Base-by-base conservation (phyloP, 2,113 vertebrate genomes). In the Hassar affinis region DNA sequence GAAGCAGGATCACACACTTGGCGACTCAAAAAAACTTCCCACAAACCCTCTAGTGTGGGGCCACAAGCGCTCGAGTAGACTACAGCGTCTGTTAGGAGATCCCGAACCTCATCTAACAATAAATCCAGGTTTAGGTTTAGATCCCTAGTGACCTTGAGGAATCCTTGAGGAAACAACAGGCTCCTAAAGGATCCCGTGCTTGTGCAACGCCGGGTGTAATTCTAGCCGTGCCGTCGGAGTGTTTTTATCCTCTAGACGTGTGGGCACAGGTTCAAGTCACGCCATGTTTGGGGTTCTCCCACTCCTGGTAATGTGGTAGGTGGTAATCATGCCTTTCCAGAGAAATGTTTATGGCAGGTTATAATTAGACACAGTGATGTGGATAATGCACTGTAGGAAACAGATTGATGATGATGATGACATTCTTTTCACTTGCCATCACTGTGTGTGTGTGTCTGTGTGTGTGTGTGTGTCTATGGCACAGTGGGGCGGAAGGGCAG, bases 391-490 rank as follows among this genome's bases (percentile, higher is more conserved):
- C 25, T 80, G 62, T 11, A 38, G 9, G n/a, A n/a, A n/a, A n/a
- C n/a, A n/a, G n/a, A n/a, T n/a, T n/a, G n/a, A n/a, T n/a, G n/a
- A n/a, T n/a, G n/a, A n/a, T n/a, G n/a, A n/a, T n/a, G n/a, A 30
- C 81, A 82, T 79, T 84, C 69, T 78, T 66, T 78, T 52, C 27
- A 64, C 35, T 77, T 54, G 61, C n/a, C n/a, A n/a, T n/a, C n/a
- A n/a, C n/a, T 66, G 59, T 68, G 64, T 49, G n/a, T 61, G 10
- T 61, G 59, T 61, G 59, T 62, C 14, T 35, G 20, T 71, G 69
- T 15, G 68, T 27, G 68, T 47, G 42, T 47, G 22, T 72, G 25
- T 27, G 20, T 72, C 38, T 14, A 9, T 27, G n/a, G 54, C 33
- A 57, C 57, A 59, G 52, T 69, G 25, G 64, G 8, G 5, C 4